Conservation (phyloP, 1,140 invertebrate genomes). For the Drosophila paulistorum region DNA sequence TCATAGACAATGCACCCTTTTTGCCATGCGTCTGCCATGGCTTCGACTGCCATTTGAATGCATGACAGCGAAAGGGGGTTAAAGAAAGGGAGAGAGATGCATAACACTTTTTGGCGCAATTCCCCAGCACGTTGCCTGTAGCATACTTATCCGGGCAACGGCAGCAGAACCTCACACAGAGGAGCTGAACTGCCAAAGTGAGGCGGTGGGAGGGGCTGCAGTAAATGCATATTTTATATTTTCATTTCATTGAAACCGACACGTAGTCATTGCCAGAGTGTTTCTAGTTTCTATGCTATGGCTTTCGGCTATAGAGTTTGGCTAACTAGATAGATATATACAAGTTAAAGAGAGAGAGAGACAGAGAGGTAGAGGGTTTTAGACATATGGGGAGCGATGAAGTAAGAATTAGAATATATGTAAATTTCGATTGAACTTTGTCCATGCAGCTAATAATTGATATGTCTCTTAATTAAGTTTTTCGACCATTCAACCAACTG, state of each 20-base stretch:
- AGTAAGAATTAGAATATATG: slow-evolving; percentile 11
- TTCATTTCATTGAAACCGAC: slow-evolving; percentile 79
- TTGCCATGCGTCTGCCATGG: slow-evolving; percentile 5
- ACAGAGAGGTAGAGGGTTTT: slow-evolving; percentile 1
- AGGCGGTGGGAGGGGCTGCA: slow-evolving; percentile 30
- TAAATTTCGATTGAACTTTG: slow-evolving; percentile 36
- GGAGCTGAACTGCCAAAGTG: neutral
- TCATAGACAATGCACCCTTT: slow-evolving; percentile 53
- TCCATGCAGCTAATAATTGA: slow-evolving; percentile 53
- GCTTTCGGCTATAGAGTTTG: slow-evolving; percentile 28
- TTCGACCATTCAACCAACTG: slow-evolving; percentile 2
- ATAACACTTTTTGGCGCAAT: slow-evolving; percentile 59
- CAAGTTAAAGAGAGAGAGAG: neutral
- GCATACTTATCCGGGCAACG: slow-evolving; percentile 70
- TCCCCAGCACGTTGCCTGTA: slow-evolving; percentile 66
- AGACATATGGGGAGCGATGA: neutral
- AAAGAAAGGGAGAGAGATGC: neutral
- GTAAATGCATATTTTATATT: slow-evolving; percentile 80
- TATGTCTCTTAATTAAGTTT: slow-evolving; percentile 58
- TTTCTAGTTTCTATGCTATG: slow-evolving; percentile 17
- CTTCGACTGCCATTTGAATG: slow-evolving; percentile 64
- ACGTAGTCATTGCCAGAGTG: slow-evolving; percentile 41
- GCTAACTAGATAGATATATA: slow-evolving; percentile 7
- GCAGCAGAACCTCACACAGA: slow-evolving; percentile 23
- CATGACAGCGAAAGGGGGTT: slow-evolving; percentile 5